phyloP scores from a whole-genome alignment of 2,797 vertebrate species.

The Rhinella marina region DNA sequence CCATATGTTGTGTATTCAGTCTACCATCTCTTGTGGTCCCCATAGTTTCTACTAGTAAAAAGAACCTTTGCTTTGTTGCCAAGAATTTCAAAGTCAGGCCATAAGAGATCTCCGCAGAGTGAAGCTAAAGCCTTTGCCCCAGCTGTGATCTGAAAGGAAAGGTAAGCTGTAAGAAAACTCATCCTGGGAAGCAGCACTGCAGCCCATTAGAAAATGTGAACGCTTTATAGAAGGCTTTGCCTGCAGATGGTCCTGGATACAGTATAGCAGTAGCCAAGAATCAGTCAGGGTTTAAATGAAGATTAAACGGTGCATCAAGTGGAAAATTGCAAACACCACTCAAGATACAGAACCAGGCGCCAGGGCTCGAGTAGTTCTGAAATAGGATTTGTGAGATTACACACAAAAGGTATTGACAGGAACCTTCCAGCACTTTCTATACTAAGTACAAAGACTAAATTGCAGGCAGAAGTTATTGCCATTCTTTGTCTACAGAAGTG shows the following conservation, averaged over 20 bases:
- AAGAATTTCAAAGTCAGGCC: constrained; percentile 75
- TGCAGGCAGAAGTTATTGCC: too few species aligned
- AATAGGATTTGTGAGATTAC: not conserved
- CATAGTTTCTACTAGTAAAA: constrained; percentile 76
- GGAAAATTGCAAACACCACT: constrained; percentile 19
- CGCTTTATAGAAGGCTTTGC: not conserved
- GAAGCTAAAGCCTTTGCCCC: constrained; percentile 72
- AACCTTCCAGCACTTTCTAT: not conserved
- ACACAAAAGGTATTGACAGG: not conserved
- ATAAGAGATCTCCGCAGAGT: constrained; percentile 77
- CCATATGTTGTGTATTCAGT: constrained; percentile 76
- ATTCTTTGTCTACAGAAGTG: too few species aligned
- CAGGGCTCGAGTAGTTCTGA: not conserved
- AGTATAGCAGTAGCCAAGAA: not conserved
- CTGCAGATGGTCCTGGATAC: not conserved
- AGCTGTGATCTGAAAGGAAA: constrained; percentile 75
- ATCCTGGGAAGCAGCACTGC: not conserved
- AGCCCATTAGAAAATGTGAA: not conserved
- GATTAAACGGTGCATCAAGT: constrained; percentile 32
- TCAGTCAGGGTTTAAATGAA: constrained; percentile 42
- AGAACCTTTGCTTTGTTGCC: constrained; percentile 69
- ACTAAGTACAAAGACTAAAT: not conserved
- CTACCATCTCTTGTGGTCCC: constrained; percentile 82
- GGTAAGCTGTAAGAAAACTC: not conserved
- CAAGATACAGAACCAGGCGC: not conserved